Conservation (phyloP, 2,888 invertebrate genomes). For the Aethes cnicana region DNA sequence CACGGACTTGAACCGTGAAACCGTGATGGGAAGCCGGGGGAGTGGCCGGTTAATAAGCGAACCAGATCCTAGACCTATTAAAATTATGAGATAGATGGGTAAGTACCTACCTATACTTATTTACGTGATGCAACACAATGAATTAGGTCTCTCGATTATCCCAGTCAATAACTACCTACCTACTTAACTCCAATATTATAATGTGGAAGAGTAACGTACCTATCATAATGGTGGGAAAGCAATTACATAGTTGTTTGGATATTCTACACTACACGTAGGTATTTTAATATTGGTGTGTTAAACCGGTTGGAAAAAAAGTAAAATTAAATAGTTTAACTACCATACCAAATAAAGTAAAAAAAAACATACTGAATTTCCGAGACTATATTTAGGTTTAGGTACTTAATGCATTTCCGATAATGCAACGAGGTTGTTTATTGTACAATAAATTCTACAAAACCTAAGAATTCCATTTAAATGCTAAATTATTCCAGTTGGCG, state of each 20-base stretch:
- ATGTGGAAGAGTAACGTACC: background rate
- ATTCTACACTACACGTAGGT: too few species aligned
- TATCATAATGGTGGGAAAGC: too few species aligned
- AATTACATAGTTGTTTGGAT: too few species aligned
- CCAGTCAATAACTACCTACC: background rate
- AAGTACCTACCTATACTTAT: background rate
- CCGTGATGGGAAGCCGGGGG: slow-evolving; percentile 25
- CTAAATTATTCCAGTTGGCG: slow-evolving; percentile 13
- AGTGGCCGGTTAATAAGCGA: slow-evolving; percentile 25
- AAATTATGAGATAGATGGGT: slow-evolving; percentile 9
- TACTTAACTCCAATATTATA: background rate
- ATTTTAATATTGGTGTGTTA: too few species aligned
- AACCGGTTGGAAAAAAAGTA: slow-evolving; percentile 46
- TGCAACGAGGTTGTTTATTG: too few species aligned
- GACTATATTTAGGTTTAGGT: too few species aligned
- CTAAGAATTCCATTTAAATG: slow-evolving; percentile 6
- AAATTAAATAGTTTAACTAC: too few species aligned
- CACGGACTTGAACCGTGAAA: slow-evolving; percentile 21
- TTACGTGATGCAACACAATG: background rate
- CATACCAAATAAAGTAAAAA: too few species aligned
- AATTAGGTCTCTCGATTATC: slow-evolving; percentile 2
- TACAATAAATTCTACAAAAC: too few species aligned
- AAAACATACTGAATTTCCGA: too few species aligned
- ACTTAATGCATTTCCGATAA: too few species aligned
- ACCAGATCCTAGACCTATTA: slow-evolving; percentile 22